phyloP scores from a whole-genome alignment of 1,140 invertebrate genomes.

The Solenopsis fugax region DNA sequence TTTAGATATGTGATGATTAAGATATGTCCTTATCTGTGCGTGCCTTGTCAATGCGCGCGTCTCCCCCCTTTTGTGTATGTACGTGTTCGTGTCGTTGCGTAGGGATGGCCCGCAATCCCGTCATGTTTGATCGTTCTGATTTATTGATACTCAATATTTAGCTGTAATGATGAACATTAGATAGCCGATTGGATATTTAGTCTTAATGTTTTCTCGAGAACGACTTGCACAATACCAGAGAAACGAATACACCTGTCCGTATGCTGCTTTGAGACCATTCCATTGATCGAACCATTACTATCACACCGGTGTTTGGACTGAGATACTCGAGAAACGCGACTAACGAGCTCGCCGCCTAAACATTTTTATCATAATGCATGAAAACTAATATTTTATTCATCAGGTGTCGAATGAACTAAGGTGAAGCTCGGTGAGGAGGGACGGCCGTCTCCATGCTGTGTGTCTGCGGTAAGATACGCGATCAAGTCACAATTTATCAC shows the following conservation, averaged over 20 bases:
- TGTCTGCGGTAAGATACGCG: slow-evolving; percentile 52
- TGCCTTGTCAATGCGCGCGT: slow-evolving; percentile 56
- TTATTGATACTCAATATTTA: slow-evolving; percentile 64
- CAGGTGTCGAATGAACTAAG: slow-evolving; percentile 47
- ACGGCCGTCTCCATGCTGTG: background rate
- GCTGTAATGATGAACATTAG: slow-evolving; percentile 66
- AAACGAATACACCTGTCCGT: slow-evolving; percentile 56
- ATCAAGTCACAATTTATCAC: no score
- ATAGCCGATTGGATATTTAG: slow-evolving; percentile 66
- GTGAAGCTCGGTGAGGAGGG: slow-evolving; percentile 35
- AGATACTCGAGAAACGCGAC: slow-evolving; percentile 56
- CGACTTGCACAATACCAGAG: slow-evolving; percentile 58
- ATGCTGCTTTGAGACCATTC: slow-evolving; percentile 62
- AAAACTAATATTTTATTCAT: slow-evolving; percentile 61
- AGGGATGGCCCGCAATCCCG: slow-evolving; percentile 59
- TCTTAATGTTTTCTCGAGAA: slow-evolving; percentile 55
- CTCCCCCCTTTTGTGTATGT: slow-evolving; percentile 55
- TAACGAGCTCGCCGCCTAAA: slow-evolving; percentile 61
- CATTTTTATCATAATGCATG: slow-evolving; percentile 57
- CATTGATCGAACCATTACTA: slow-evolving; percentile 45
- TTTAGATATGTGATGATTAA: slow-evolving; percentile 76
- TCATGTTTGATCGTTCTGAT: slow-evolving; percentile 60
- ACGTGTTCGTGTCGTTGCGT: slow-evolving; percentile 60
- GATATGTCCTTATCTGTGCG: slow-evolving; percentile 60
- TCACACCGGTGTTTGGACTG: slow-evolving; percentile 20